phyloP scores from a whole-genome alignment of 2,888 invertebrate species.

The Parapristionchus giblindavisi region DNA sequence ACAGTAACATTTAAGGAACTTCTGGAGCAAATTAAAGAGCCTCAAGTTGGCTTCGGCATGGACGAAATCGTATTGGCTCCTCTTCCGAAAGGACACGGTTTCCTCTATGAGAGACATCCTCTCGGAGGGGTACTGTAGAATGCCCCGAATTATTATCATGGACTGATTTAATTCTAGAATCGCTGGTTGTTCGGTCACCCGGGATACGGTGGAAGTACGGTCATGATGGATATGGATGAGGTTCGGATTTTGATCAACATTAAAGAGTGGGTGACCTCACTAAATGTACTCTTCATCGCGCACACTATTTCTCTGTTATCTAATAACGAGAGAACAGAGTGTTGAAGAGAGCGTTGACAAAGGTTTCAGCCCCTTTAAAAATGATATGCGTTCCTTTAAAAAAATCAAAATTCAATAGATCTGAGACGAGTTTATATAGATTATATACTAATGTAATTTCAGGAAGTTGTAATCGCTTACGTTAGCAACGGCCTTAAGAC shows the following conservation, averaged over 20 bases:
- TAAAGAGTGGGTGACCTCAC: too few species aligned
- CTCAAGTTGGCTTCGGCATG: slow-evolving; percentile 56
- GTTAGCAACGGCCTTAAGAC: slow-evolving; percentile 67
- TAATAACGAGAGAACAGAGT: too few species aligned
- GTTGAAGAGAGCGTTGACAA: too few species aligned
- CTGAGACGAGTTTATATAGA: not conserved
- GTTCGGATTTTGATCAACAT: slow-evolving; percentile 11
- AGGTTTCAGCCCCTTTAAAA: too few species aligned
- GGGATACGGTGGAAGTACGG: slow-evolving; percentile 65
- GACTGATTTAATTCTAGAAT: slow-evolving; percentile 47
- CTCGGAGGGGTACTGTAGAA: slow-evolving; percentile 48
- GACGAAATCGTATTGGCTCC: slow-evolving; percentile 61
- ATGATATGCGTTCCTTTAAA: too few species aligned
- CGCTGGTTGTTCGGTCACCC: slow-evolving; percentile 66
- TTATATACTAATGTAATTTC: not conserved
- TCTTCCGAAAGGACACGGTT: slow-evolving; percentile 66
- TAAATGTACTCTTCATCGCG: too few species aligned
- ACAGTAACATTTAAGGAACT: slow-evolving; percentile 47
- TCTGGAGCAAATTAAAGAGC: slow-evolving; percentile 55
- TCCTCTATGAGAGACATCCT: slow-evolving; percentile 67
- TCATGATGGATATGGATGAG: slow-evolving; percentile 68
- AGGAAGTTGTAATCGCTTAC: slow-evolving; percentile 63
- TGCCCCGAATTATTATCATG: not conserved
- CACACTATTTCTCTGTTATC: too few species aligned
- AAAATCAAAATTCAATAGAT: not conserved